Base-by-base conservation (phyloP, 2,888 invertebrate genomes). In the Philhelius pedissequus region DNA sequence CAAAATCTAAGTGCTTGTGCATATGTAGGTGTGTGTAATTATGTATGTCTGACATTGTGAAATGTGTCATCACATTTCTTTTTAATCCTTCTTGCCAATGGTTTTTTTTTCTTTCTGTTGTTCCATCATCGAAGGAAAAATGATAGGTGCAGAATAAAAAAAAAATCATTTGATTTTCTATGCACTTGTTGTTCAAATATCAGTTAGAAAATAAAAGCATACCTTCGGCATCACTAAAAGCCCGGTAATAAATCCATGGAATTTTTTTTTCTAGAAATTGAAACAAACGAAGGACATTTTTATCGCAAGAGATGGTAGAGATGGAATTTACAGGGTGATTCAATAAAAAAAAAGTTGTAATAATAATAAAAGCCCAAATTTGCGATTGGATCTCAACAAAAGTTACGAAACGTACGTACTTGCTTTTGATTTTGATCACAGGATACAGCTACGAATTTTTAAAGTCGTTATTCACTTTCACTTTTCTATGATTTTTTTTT, bases 171-270 rank as follows among this genome's bases (percentile, higher is more conserved):
- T 40, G 40, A 52, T 35, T 66, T 66, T 45, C 60, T 20, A 45
- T 79, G 60, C 35, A 43, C 68, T 73, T 66, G 22, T 13, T 54
- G 25, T 74, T 54, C 54, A 74, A 30, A 40, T 71, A 20, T 20
- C 43, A 79, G 58, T 66, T 66, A 18, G 32, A 32, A 60, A 50
- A 18, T 43, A 60, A 60, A 27, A 62, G 30, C 18, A 60, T 18
- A 56, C 70, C 66, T 32, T 81, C 58, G 60, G 50, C 64, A 4
- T 76, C 64, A 81, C 81, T 76, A 60, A 81, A 81, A 76, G 64
- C 76, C 70, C 50, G 70, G 58, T 62, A 25, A 43, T 25, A 73
- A 62, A 60, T 62, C 25, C 38, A 13, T 32, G 50, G 38, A 9
- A 71, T 25, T 43, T 25, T 32, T 50, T 45, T 75, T 38, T 38